These are phyloP conservation scores for Xiphydria camelus DNA, from an alignment of 2,888 invertebrate species.

Conservation along the genomic window DNA sequence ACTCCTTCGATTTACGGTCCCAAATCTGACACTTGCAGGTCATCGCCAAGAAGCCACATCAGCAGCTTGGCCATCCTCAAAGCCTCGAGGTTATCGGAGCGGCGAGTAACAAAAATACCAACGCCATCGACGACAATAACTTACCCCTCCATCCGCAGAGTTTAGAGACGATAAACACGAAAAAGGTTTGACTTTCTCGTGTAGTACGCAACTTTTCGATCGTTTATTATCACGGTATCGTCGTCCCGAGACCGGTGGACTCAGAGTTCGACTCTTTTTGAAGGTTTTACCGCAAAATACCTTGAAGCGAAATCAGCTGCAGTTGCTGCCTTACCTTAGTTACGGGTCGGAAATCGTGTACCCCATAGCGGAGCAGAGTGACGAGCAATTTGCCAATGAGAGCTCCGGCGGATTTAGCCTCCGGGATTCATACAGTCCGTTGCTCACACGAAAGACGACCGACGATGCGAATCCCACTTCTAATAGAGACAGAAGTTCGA, in stretches of 20 bases:
- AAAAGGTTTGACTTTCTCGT: constrained; percentile 44
- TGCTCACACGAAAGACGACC: constrained; percentile 41
- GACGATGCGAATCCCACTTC: constrained; percentile 35
- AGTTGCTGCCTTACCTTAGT: constrained; percentile 57
- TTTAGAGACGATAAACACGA: constrained; percentile 70
- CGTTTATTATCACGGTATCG: no score
- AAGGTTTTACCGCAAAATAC: constrained; percentile 52
- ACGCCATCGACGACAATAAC: constrained; percentile 59
- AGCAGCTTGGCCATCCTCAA: constrained; percentile 52
- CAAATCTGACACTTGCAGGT: constrained; percentile 37
- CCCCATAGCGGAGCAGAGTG: constrained; percentile 83
- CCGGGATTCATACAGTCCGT: constrained; percentile 45
- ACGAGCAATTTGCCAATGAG: constrained; percentile 64
- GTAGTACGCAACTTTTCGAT: no score
- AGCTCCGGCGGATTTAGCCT: constrained; percentile 45
- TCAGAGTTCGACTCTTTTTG: no score
- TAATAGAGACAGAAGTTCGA: constrained; percentile 47
- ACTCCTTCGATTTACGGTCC: background rate
- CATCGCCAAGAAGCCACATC: constrained; percentile 48
- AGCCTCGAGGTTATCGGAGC: constrained; percentile 55
- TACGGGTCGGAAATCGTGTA: constrained; percentile 79
- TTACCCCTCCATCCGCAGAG: constrained; percentile 82
- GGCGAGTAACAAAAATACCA: constrained; percentile 47
- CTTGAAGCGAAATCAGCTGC: constrained; percentile 52
- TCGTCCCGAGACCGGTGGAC: no score